Base-by-base conservation (phyloP, 1,140 invertebrate species). In the Drosophila ananassae region DNA sequence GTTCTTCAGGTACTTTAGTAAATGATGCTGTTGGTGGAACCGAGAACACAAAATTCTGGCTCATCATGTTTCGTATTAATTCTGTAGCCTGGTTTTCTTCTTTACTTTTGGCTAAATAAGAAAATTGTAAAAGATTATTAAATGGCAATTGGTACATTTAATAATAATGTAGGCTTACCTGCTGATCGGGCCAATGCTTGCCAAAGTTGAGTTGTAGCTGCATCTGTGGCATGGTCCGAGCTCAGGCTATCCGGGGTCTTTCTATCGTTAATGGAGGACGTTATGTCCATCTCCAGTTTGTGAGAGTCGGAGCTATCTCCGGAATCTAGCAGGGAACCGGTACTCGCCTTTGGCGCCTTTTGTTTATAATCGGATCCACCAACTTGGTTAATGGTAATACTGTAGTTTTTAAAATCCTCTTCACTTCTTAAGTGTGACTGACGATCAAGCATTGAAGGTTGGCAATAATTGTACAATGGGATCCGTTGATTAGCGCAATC, bases 31-130 rank as follows among this genome's bases (percentile, higher is more conserved):
- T 54, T 77, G 90, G 93, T 28, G 93, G 94, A 87, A 93, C 93
- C 39, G 92, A 94, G 93, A 95, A 95, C 44, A 95, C 95, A 39
- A 95, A 93, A 87, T 94, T 94, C 74, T 95, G 94, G 91, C 95
- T 96, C 72, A 96, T 96, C 47, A 96, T 92, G 76, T 94, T 94
- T 64, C 95, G 92, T 12, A 96, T 91, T 13, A 96, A 87, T 87
- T 96, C 95, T 47, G 95, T 95, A 1, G 95, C 95, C 84, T 95
- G 95, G 6, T 95, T 95, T 47, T 93, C 93, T 39, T 89, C 83
- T 39, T 82, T 87, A 50, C 44, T 79, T 74, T 90, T 90, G 41
- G 82, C 78, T 82, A 25, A n/a, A 73, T n/a, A 8, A 44, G 5
- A 63, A 21, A 13, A 13, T 37, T 22, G 37, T 21, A 10, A 44